Evolutionary conservation across 2,888 invertebrate genomes (phyloP).

Genomic region (Leucophenga montana): DNA sequence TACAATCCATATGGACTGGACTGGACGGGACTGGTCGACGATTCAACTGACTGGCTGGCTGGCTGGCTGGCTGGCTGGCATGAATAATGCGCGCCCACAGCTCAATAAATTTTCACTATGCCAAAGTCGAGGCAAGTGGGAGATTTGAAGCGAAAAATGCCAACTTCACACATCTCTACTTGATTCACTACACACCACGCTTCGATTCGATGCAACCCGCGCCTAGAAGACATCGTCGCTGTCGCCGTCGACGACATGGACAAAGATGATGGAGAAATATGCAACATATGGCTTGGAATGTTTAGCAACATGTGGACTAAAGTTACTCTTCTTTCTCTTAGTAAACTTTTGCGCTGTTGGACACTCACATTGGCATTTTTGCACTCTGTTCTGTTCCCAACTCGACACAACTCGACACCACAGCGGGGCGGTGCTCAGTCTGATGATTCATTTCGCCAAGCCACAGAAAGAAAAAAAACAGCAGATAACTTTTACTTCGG

Average conservation of each 20-base stretch:
- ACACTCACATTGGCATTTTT: slow-evolving; percentile 40
- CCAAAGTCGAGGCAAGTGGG: slow-evolving; percentile 19
- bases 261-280: neutral
- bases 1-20: neutral
- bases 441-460: slow-evolving; percentile 61
- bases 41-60: slow-evolving; percentile 9
- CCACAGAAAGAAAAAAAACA: neutral
- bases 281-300: slow-evolving; percentile 21
- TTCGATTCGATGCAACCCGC: no score
- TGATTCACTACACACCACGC: no score
- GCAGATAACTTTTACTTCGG: no score
- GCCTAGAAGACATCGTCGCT: neutral
- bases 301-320: slow-evolving; percentile 39
- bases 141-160: no score
- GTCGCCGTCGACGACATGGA: neutral
- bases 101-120: slow-evolving; percentile 72
- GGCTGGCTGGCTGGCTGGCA: slow-evolving; percentile 48
- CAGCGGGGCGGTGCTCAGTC: slow-evolving; percentile 63
- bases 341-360: slow-evolving; percentile 37
- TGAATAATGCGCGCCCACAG: slow-evolving; percentile 72
- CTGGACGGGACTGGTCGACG: neutral
- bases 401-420: slow-evolving; percentile 55
- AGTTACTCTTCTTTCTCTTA: neutral
- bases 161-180: no score
- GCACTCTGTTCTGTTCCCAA: slow-evolving; percentile 38